Conservation (phyloP, 2,888 invertebrate genomes). For the Yponomeuta cagnagella region DNA sequence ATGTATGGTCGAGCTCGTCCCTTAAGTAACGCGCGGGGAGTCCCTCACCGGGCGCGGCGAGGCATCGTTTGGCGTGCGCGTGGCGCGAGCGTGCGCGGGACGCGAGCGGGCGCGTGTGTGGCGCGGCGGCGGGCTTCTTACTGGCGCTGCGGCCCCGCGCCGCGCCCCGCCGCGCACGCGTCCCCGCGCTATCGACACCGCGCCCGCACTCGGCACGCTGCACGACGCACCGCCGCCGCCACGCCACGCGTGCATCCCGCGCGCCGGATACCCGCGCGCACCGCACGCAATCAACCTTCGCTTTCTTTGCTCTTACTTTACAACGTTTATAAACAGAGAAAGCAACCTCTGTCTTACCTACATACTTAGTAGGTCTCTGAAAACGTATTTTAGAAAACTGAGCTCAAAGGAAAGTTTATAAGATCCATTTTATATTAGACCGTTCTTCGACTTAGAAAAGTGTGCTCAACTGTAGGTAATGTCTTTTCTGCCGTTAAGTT, state of each 20-base stretch:
- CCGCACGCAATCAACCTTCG: constrained; percentile 7
- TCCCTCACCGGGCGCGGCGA: constrained; percentile 61
- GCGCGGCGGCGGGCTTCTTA: constrained; percentile 14
- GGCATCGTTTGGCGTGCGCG: constrained; percentile 59
- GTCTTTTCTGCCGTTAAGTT: too few species aligned
- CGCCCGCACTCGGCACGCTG: constrained; percentile 36
- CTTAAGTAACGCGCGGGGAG: constrained; percentile 53
- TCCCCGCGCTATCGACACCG: constrained; percentile 52
- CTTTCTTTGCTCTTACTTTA: constrained; percentile 1
- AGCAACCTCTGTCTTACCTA: not conserved
- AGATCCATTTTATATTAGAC: too few species aligned
- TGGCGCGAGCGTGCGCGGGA: constrained; percentile 51
- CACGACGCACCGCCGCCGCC: constrained; percentile 21
- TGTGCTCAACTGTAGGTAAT: too few species aligned
- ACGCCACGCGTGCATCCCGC: constrained; percentile 8
- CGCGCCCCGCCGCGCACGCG: constrained; percentile 28
- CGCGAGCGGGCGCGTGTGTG: constrained; percentile 42
- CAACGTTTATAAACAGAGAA: not conserved
- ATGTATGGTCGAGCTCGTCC: constrained; percentile 30
- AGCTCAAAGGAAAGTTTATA: too few species aligned
- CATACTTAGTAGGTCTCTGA: too few species aligned
- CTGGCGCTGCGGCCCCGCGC: constrained; percentile 27
- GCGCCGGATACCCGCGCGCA: constrained; percentile 23
- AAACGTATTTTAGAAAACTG: too few species aligned
- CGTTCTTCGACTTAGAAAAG: too few species aligned